phyloP scores from a whole-genome alignment of 2,113 vertebrate genomes.

The Amblyornis subalaris region DNA sequence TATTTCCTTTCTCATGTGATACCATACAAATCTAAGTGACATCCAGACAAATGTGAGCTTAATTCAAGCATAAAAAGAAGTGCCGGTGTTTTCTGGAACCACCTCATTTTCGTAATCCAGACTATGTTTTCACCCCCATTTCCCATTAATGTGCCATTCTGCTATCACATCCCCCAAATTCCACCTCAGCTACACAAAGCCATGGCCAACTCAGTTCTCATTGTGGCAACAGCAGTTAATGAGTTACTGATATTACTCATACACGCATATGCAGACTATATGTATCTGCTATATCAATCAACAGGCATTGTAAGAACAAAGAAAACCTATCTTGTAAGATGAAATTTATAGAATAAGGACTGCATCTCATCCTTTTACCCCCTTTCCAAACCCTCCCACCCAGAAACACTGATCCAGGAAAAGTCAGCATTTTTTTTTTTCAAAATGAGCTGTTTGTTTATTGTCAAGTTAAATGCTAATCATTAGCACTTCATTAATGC shows the following conservation, averaged over 20 bases:
- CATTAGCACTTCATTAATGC: slow-evolving; percentile 1
- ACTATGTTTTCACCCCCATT: neutral
- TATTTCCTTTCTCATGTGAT: neutral
- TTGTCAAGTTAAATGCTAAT: neutral
- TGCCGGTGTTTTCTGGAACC: neutral
- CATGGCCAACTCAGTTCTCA: neutral
- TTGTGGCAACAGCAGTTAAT: neutral
- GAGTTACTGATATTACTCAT: neutral
- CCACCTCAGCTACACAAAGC: neutral
- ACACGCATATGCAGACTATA: neutral
- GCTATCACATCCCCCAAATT: neutral
- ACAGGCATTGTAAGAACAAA: neutral
- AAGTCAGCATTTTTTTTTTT: neutral
- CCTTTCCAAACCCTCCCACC: neutral
- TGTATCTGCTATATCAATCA: neutral
- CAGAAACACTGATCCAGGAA: neutral
- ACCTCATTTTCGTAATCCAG: neutral
- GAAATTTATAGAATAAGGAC: neutral
- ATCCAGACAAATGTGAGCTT: neutral
- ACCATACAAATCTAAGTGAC: neutral
- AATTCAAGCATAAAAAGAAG: neutral
- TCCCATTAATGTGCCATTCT: neutral
- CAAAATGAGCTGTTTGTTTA: neutral
- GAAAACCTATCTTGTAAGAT: neutral
- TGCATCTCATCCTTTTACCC: neutral